Base-by-base conservation (phyloP, 2,888 invertebrate genomes). In the Eupithecia subfuscata region DNA sequence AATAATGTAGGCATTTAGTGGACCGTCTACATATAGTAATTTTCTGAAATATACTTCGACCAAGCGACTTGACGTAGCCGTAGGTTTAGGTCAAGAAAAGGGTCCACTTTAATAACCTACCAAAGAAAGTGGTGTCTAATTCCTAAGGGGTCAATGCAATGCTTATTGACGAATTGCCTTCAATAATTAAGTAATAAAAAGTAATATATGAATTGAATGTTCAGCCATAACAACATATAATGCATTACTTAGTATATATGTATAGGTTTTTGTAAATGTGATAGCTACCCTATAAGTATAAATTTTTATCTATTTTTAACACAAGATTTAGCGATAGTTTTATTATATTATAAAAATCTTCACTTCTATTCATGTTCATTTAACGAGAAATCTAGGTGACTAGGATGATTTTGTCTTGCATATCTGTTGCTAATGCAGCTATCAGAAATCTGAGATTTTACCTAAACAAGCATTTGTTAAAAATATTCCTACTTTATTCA, bases 401-500 rank as follows among this genome's bases (percentile, higher is more conserved):
- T n/a, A 52, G 18, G 4, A 18, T 18, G 18, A 18, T 40, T 7
- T 1, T 60, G 18, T 68, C 30, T 40, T 14, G 72, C 56, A 68
- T 43, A 65, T 67, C 56, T 56, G 67, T 71, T 70, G 30, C 30
- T 69, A n/a, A 16, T 56, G 56, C 64, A 48, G 48, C 40, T 25
- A 25, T 12, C 52, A 25, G 25, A 70, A 67, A 71, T 25, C 45
- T 73, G 48, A 60, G 69, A 34, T 70, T 71, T 67, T 16, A 67
- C 70, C 34, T 71, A 76, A 1, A 68, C 69, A 68, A 64, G 78
- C 79, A 79, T 75, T 75, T 79, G 82, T 81, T 84, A 82, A 25
- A 86, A 87, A 88, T 84, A 87, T 88, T 86, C 86, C 87, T 89
- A 88, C 60, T 69, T 70, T 48, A 64, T 70, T 74, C 69, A 70